phyloP scores from a whole-genome alignment of 1,140 invertebrate species.

The Whitmania pigra region DNA sequence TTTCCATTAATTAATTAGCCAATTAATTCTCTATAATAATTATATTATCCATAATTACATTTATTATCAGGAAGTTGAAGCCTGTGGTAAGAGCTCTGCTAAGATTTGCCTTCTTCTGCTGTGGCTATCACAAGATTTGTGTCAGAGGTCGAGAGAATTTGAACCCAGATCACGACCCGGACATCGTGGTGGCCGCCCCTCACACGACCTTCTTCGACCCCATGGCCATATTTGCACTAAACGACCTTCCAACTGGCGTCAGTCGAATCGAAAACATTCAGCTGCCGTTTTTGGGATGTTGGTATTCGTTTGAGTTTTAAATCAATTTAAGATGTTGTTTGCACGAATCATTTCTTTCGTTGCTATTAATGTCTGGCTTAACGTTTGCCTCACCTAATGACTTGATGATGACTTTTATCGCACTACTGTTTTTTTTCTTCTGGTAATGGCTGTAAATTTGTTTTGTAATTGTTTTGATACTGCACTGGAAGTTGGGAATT shows the following conservation, averaged over 20 bases:
- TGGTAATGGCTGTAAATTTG: too few relatives aligned
- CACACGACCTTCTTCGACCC: slow-evolving; percentile 82
- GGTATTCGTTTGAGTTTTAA: slow-evolving; percentile 31
- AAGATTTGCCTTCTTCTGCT: slow-evolving; percentile 3
- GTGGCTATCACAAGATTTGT: slow-evolving; percentile 12
- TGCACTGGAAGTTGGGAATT: too few relatives aligned
- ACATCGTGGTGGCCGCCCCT: slow-evolving; percentile 65
- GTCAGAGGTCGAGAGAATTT: slow-evolving; percentile 4
- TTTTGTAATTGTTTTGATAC: too few relatives aligned
- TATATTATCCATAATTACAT: not conserved
- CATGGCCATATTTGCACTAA: slow-evolving; percentile 50
- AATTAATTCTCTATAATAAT: too few relatives aligned
- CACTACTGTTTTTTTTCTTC: too few relatives aligned
- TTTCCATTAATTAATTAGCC: too few relatives aligned
- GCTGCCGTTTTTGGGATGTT: slow-evolving; percentile 72
- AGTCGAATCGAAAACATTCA: slow-evolving; percentile 61
- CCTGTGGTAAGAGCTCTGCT: slow-evolving; percentile 8
- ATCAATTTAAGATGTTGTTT: too few relatives aligned
- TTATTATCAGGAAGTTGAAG: not conserved
- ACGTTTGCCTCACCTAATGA: too few relatives aligned
- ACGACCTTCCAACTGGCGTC: slow-evolving; percentile 62
- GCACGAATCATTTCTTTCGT: too few relatives aligned
- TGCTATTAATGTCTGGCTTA: too few relatives aligned
- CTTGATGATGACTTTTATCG: too few relatives aligned
- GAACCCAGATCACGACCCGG: not conserved